A percentile compares a stretch with the other conserved stretches of the same genome.
Evolutionary conservation across 2,797 vertebrate species (phyloP).

Genomic region (Cirrhinus mrigala): DNA sequence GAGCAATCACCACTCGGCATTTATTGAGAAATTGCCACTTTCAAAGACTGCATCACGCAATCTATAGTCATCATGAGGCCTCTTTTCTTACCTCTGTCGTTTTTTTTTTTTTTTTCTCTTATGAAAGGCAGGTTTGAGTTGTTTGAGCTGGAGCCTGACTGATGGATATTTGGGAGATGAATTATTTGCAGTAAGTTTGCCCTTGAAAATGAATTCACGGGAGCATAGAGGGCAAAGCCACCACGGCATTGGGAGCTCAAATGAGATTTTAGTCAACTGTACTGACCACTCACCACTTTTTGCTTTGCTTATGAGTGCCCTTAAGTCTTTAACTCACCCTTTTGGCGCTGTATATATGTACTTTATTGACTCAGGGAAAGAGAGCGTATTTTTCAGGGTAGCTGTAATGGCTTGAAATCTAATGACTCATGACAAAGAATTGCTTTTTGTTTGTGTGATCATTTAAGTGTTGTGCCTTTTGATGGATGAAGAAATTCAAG

Average conservation of each 20-base stretch:
- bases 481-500: slow-evolving; percentile 49
- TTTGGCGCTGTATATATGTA: slow-evolving; percentile 34
- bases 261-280: slow-evolving; percentile 67
- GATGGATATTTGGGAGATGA: slow-evolving; percentile 76
- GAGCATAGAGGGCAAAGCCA: slow-evolving; percentile 66
- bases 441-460: slow-evolving; percentile 49
- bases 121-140: slow-evolving; percentile 72
- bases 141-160: slow-evolving; percentile 73
- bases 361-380: slow-evolving; percentile 54
- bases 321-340: slow-evolving; percentile 54
- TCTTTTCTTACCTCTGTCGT: slow-evolving; percentile 50
- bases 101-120: slow-evolving; percentile 43
- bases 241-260: slow-evolving; percentile 60
- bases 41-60: slow-evolving; percentile 65
- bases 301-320: slow-evolving; percentile 52
- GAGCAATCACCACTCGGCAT: slow-evolving; percentile 62
- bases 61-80: slow-evolving; percentile 69
- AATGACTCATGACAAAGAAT: slow-evolving; percentile 55
- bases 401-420: slow-evolving; percentile 54
- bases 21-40: slow-evolving; percentile 68
- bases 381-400: slow-evolving; percentile 44
- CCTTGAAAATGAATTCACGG: slow-evolving; percentile 77
- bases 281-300: slow-evolving; percentile 55
- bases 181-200: slow-evolving; percentile 76
- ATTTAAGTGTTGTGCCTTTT: slow-evolving; percentile 50